phyloP scores from a whole-genome alignment of 2,888 invertebrate genomes.

The Eristalis pertinax region DNA sequence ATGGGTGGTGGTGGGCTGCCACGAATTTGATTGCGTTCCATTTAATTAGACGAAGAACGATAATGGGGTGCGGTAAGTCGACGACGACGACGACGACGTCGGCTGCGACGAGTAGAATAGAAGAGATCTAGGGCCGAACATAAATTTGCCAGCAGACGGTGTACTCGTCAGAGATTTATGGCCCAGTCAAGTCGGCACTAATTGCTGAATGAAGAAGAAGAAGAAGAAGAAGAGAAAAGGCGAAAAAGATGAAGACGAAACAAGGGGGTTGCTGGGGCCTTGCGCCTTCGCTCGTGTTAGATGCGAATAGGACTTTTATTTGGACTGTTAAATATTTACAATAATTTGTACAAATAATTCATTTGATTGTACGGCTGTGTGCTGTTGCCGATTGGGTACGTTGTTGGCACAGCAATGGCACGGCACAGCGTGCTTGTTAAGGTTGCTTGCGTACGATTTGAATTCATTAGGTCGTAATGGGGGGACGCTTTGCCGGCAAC shows the following conservation, averaged over 20 bases:
- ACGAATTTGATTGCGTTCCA: constrained; percentile 51
- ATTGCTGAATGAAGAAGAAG: constrained; percentile 44
- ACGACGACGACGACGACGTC: neutral
- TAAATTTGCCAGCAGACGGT: constrained; percentile 45
- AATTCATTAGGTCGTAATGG: constrained; percentile 40
- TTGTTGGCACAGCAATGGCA: neutral
- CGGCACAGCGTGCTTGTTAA: neutral
- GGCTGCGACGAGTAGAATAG: neutral
- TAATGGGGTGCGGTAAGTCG: constrained; percentile 41
- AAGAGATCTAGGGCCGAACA: constrained; percentile 28
- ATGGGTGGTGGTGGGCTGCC: neutral
- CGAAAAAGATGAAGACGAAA: neutral
- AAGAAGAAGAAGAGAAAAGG: neutral
- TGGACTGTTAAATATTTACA: constrained; percentile 66
- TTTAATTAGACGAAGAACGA: constrained; percentile 53
- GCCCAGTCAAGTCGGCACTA: constrained; percentile 57
- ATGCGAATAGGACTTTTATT: constrained; percentile 41
- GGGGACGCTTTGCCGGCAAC: neutral
- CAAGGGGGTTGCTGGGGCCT: neutral
- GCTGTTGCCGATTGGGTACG: constrained; percentile 36
- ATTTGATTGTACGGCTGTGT: constrained; percentile 44
- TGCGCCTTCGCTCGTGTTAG: constrained; percentile 1
- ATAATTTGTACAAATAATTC: constrained; percentile 68
- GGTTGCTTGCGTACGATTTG: constrained; percentile 34
- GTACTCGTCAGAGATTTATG: constrained; percentile 50